Evolutionary conservation across 2,888 invertebrate genomes (phyloP), one percentile per base, ranked within the genome.

Genomic region (Frankliniella fusca): DNA sequence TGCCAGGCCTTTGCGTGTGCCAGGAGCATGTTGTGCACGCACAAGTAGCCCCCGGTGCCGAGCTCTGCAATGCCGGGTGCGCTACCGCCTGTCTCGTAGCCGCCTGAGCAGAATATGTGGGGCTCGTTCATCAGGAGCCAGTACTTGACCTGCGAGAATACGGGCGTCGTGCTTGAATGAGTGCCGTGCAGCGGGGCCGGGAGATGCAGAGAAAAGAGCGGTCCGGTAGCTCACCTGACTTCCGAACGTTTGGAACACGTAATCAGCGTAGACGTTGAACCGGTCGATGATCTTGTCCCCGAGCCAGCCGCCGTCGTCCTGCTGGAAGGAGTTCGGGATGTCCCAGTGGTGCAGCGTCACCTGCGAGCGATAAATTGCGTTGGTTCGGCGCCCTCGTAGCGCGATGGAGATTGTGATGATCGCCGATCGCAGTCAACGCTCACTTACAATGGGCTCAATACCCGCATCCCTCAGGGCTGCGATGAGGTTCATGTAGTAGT

Each of bases 261-360:
- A 85, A 84, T 90, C 90, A 0, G 93, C 92, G 85, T 91, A 92
- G 84, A 91, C 91, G 50, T 87, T 88, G 88, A 90, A 90, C 85
- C 90, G 90, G 82, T 90, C 89, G 54, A 89, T 86, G 88, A 90
- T 89, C 84, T 87, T 88, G 0, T 90, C 89, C 85, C 90, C 90
- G 0, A 90, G 87, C 90, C 90, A 91, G 38, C 93, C 93, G 23
- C 93, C 93, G 81, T 3, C 2, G 38, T 92, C 87, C 28, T 91
- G 90, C 86, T 93, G 93, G 65, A 93, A 85, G 79, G 88, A 89
- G 85, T 92, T 91, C 11, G 93, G 93, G 81, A 93, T 86, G 83
- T 93, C 93, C 93, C 93, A 93, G 84, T 93, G 93, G 85, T 92
- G 92, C 80, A 93, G 90, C 1, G 93, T 93, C 0, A 92, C 84